These are phyloP conservation scores for Lasioglossum morio DNA, from an alignment of 2,888 invertebrate genomes.

Conservation along the genomic window DNA sequence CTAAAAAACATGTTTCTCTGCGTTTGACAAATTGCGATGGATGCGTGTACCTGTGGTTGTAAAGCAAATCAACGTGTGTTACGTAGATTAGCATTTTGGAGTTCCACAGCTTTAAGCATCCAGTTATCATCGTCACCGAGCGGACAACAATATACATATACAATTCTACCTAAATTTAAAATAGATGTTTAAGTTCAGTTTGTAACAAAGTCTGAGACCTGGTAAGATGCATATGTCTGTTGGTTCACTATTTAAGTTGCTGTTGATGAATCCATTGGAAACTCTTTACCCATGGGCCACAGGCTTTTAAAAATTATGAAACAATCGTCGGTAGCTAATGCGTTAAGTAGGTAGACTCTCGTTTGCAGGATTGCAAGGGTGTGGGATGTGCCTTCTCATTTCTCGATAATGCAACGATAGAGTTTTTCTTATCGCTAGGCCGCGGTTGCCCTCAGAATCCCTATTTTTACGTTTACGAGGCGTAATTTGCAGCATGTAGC, in stretches of 20 bases:
- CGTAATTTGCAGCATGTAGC: too few species aligned
- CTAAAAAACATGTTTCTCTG: conserved; percentile 26
- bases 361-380: too few species aligned
- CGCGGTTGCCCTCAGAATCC: too few species aligned
- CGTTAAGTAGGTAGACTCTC: neutral
- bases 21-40: conserved; percentile 11
- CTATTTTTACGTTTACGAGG: too few species aligned
- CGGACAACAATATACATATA: neutral
- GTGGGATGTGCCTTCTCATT: too few species aligned
- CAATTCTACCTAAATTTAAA: neutral
- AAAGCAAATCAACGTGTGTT: neutral
- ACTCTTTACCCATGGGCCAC: neutral
- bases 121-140: neutral
- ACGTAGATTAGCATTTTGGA: neutral
- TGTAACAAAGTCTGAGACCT: neutral
- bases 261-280: too few species aligned
- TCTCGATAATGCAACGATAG: too few species aligned
- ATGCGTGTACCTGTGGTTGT: neutral
- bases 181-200: neutral
- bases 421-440: too few species aligned
- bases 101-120: neutral
- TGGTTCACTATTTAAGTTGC: neutral
- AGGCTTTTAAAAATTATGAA: neutral
- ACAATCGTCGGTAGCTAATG: neutral
- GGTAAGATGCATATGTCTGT: neutral